These are phyloP conservation scores for Grantiella picta DNA, from an alignment of 2,113 vertebrate genomes.

Conservation along the genomic window DNA sequence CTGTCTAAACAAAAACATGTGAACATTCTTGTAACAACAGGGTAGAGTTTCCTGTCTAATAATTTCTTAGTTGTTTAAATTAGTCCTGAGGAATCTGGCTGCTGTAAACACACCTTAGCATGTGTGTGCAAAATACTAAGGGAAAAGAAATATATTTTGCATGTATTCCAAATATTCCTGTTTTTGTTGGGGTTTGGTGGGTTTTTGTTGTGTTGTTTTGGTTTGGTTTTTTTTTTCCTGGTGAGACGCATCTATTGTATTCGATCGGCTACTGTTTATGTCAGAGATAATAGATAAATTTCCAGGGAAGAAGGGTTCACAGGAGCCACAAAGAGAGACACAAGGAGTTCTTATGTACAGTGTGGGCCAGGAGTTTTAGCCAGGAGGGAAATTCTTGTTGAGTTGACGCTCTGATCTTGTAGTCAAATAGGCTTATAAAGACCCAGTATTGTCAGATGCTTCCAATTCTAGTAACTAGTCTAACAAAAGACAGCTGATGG, in stretches of 20 bases:
- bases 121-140: background rate
- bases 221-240: background rate
- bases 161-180: background rate
- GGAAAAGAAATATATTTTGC: background rate
- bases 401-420: background rate
- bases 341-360: background rate
- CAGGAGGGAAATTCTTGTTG: background rate
- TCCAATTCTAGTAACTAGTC: background rate
- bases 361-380: background rate
- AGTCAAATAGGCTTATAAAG: background rate
- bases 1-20: background rate
- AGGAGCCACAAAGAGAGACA: background rate
- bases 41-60: background rate
- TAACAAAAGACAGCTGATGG: background rate
- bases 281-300: background rate
- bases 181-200: background rate
- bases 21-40: background rate
- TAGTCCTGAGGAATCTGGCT: background rate
- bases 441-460: background rate
- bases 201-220: background rate
- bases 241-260: background rate
- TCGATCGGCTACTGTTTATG: background rate
- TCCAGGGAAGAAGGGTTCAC: background rate
- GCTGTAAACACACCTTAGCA: background rate
- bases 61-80: constrained; percentile 20